A percentile compares a stretch with the other conserved stretches of the same genome.
Evolutionary conservation across 2,888 invertebrate species (phyloP).

Genomic region (Schrankia costaestrigalis): DNA sequence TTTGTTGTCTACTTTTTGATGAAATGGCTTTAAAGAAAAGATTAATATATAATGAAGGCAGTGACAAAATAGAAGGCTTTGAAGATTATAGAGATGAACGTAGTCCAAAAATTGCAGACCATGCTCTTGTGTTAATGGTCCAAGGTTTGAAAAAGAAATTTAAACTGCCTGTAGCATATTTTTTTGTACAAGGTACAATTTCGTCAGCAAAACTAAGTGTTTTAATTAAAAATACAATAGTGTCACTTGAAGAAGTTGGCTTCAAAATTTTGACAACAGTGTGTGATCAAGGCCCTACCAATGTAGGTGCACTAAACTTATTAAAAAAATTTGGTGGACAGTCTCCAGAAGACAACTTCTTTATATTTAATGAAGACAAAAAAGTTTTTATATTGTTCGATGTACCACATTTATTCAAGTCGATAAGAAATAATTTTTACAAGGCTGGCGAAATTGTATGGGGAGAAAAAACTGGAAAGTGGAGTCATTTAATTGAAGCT

Average conservation of each 20-base stretch:
- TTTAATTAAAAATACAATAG: conserved; percentile 11
- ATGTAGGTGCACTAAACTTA: conserved; percentile 9
- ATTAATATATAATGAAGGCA: conserved; percentile 6
- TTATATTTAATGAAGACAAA: neutral
- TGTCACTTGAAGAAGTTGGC: conserved; percentile 4
- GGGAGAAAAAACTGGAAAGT: conserved; percentile 10
- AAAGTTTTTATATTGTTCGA: neutral
- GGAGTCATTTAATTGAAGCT: conserved; percentile 13
- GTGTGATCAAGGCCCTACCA: conserved; percentile 24
- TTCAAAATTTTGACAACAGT: conserved; percentile 13
- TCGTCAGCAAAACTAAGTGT: conserved; percentile 9
- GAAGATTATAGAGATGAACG: conserved; percentile 1
- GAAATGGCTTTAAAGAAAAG: conserved; percentile 19
- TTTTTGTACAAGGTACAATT: conserved; percentile 22
- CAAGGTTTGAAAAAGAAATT: conserved; percentile 19
- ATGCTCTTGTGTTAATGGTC: conserved; percentile 20
- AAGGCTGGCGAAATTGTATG: conserved; percentile 7
- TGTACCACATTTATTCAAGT: conserved; percentile 16
- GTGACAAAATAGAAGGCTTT: conserved; percentile 17
- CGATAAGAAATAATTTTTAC: conserved; percentile 10
- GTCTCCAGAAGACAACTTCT: neutral
- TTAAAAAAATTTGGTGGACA: neutral
- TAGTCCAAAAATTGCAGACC: conserved; percentile 12
- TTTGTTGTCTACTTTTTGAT: conserved; percentile 18
- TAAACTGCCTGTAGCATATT: conserved; percentile 26